These are phyloP conservation scores for Eptatretus burgeri DNA, from an alignment of 2,113 vertebrate species.

Conservation along the genomic window DNA sequence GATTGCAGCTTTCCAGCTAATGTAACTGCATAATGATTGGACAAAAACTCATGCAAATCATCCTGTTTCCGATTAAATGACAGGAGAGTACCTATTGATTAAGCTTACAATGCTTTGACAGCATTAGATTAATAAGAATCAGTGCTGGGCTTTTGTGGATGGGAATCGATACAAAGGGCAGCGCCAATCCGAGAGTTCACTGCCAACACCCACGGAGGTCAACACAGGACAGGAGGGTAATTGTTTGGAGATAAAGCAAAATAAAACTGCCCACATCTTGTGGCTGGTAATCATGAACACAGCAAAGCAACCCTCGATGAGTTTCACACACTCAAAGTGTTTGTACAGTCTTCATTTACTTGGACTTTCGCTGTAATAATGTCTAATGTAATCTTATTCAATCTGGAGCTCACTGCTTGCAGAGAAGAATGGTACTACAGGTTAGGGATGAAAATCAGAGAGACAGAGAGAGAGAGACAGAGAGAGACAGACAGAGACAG, in stretches of 20 bases:
- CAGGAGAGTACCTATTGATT: conserved; percentile 4
- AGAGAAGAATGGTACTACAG: too few relatives aligned
- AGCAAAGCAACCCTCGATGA: too few relatives aligned
- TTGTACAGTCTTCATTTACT: too few relatives aligned
- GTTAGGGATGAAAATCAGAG: too few relatives aligned
- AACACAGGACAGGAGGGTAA: conserved; percentile 1
- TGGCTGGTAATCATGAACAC: too few relatives aligned
- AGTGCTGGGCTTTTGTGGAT: conserved; percentile 5
- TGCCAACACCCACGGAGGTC: conserved; percentile 5
- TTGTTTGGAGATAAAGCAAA: conserved; percentile 4
- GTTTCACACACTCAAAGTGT: too few relatives aligned
- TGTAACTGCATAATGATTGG: conserved; percentile 1
- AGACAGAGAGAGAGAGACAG: too few relatives aligned
- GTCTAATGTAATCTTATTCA: too few relatives aligned
- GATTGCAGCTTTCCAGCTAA: too few relatives aligned
- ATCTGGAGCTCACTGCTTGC: too few relatives aligned
- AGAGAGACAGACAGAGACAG: too few relatives aligned
- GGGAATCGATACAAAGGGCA: conserved; percentile 4
- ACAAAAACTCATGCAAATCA: background rate
- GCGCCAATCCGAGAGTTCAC: conserved; percentile 5
- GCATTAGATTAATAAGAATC: conserved; percentile 6
- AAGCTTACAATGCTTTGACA: conserved; percentile 5
- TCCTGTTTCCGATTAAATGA: background rate
- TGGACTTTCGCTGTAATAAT: too few relatives aligned
- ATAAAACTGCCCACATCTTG: background rate